A percentile compares a stretch with the other conserved stretches of the same genome.
phyloP scores from a whole-genome alignment of 2,113 vertebrate genomes.

The Aegithalos caudatus region DNA sequence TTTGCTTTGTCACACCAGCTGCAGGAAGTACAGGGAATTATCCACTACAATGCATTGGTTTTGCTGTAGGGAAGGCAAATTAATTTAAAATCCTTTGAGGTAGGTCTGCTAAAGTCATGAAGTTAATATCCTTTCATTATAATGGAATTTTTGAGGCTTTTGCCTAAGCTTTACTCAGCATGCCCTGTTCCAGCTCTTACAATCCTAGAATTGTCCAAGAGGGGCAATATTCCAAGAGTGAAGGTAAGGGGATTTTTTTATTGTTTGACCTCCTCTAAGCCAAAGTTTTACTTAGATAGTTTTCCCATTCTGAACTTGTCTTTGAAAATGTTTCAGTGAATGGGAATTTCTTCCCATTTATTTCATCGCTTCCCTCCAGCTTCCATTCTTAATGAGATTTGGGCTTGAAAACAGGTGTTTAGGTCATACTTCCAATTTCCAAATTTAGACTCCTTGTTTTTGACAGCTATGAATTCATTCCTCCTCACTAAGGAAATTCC shows the following conservation, averaged over 20 bases:
- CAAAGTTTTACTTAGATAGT: not conserved
- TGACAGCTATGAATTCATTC: conserved; percentile 7
- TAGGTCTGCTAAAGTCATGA: not conserved
- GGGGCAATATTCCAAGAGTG: not conserved
- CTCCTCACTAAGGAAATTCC: conserved; percentile 11
- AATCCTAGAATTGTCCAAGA: not conserved
- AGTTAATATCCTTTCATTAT: not conserved
- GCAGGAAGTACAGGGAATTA: not conserved
- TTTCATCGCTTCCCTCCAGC: not conserved
- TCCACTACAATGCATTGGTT: not conserved
- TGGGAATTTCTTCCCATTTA: not conserved
- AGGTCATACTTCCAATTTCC: not conserved
- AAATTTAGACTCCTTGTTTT: conserved; percentile 6
- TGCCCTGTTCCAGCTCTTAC: not conserved
- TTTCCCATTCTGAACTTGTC: not conserved
- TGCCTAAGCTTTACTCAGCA: not conserved
- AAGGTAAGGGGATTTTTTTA: not conserved
- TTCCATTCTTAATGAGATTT: conserved; percentile 38
- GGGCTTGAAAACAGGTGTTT: conserved; percentile 45
- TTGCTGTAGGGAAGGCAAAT: not conserved
- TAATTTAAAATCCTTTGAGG: not conserved
- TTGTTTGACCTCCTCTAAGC: not conserved
- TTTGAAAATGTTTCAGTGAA: not conserved
- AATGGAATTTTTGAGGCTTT: not conserved
- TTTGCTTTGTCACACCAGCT: not conserved